phyloP scores from a whole-genome alignment of 1,140 invertebrate species.

The Nasonia giraulti region DNA sequence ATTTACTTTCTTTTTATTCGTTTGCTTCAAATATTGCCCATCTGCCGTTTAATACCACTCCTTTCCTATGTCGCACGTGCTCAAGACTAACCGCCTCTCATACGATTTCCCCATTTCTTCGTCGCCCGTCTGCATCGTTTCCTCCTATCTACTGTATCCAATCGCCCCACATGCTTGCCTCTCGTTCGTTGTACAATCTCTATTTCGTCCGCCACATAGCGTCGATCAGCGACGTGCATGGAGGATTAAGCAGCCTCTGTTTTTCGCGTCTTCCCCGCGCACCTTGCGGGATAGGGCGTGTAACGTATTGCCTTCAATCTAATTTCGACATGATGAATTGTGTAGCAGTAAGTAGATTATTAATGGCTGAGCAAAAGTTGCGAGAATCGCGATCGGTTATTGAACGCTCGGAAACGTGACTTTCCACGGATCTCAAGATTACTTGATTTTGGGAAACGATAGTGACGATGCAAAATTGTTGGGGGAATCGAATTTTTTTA shows the following conservation, averaged over 20 bases:
- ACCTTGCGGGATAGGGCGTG: neutral
- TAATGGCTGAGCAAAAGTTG: constrained; percentile 10
- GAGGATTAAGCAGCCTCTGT: constrained; percentile 8
- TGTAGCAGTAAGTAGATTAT: constrained; percentile 30
- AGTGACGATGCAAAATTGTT: neutral
- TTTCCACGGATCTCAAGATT: neutral
- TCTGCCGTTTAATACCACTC: neutral
- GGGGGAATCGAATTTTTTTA: too few species aligned
- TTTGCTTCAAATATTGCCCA: neutral
- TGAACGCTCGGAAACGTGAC: constrained; percentile 8
- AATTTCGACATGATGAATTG: constrained; percentile 35
- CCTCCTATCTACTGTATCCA: neutral
- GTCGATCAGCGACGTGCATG: neutral
- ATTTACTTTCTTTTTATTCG: neutral
- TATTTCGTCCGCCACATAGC: neutral
- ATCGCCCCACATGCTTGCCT: neutral
- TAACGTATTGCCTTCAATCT: constrained; percentile 8
- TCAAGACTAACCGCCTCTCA: neutral
- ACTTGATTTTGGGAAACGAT: neutral
- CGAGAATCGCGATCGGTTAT: neutral
- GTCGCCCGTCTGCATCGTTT: neutral
- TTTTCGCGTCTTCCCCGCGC: neutral
- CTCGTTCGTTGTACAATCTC: neutral
- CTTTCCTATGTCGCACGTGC: neutral
- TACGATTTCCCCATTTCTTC: too few species aligned